Base-by-base conservation (phyloP, 2,888 invertebrate species). In the Diaprepes abbreviatus region DNA sequence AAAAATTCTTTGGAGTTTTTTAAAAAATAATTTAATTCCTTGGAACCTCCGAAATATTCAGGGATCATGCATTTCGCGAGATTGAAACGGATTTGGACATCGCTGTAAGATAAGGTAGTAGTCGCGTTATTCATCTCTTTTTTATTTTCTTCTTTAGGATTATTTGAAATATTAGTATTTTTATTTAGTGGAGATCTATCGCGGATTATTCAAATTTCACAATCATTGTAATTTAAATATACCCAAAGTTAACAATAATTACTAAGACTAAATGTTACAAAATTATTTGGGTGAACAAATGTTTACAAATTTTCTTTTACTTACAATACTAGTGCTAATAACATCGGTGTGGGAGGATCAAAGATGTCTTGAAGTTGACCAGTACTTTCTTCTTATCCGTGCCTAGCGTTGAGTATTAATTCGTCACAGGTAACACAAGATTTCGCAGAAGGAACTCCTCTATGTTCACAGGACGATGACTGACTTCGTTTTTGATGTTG, bases 121-220 rank as follows among this genome's bases (percentile, higher is more conserved):
- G 4, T 38, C 4, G 14, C 16, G 16, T 14, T 33, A 4, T 7
- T 36, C 17, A 7, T 55, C n/a, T 17, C 36, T 5, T 16, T 58
- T 19, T 6, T 38, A 38, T 38, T 14, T 16, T 1, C 14, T 14
- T 38, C 14, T 1, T 16, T 14, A 4, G 14, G 28, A 58, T 9
- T 58, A n/a, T 6, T 55, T 19, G 9, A 24, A 24, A 24, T 24
- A 24, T 24, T 5, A 3, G 24, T 5, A 24, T 5, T 2, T 38
- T 10, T 43, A 10, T 43, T 58, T 16, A 58, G 40, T 1, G 58
- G 38, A 10, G 40, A 58, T 40, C 58, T 58, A 40, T 38, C 36
- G 17, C 58, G 28, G 12, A 12, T 9, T 14, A 33, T 35, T 36
- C 3, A 24, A 24, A 38, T 10, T 38, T 14, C 4, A 54, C 35